These are phyloP conservation scores for Drosophila rufa DNA, from an alignment of 1,140 invertebrate species.

Conservation along the genomic window DNA sequence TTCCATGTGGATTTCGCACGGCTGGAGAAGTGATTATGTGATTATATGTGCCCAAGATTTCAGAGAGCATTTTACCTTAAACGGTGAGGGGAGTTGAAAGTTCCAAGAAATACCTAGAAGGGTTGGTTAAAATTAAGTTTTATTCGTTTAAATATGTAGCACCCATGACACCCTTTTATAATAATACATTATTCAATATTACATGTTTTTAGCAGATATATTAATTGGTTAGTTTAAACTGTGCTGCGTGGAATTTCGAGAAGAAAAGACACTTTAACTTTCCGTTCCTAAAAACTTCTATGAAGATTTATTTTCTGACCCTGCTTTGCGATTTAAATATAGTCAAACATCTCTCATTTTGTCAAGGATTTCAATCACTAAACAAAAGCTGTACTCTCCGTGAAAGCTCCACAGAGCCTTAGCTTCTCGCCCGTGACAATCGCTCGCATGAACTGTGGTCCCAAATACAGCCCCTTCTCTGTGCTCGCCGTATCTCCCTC, in stretches of 20 bases:
- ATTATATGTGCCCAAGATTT: constrained; percentile 18
- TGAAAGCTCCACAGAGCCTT: constrained; percentile 81
- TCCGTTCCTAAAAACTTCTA: background rate
- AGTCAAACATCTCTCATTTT: background rate
- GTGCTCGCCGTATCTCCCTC: constrained; percentile 53
- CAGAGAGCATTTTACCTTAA: constrained; percentile 13
- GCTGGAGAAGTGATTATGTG: constrained; percentile 40
- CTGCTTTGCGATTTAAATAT: background rate
- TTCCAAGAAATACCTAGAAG: background rate
- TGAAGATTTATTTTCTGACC: background rate
- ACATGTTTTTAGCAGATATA: background rate
- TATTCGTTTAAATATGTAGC: constrained; percentile 21
- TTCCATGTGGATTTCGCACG: constrained; percentile 32
- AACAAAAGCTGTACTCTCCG: constrained; percentile 80
- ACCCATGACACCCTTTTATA: constrained; percentile 31
- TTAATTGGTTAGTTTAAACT: background rate
- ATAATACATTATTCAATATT: background rate
- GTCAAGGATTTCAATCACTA: constrained; percentile 11
- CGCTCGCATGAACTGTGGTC: constrained; percentile 81
- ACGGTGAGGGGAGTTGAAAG: background rate
- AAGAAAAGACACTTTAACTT: background rate
- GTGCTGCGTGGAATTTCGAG: constrained; percentile 11
- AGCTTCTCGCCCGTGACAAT: constrained; percentile 77
- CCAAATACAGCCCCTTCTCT: constrained; percentile 64
- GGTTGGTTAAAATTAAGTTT: constrained; percentile 7